Conservation (phyloP, 2,113 vertebrate genomes). For the Pleuronectes platessa region DNA sequence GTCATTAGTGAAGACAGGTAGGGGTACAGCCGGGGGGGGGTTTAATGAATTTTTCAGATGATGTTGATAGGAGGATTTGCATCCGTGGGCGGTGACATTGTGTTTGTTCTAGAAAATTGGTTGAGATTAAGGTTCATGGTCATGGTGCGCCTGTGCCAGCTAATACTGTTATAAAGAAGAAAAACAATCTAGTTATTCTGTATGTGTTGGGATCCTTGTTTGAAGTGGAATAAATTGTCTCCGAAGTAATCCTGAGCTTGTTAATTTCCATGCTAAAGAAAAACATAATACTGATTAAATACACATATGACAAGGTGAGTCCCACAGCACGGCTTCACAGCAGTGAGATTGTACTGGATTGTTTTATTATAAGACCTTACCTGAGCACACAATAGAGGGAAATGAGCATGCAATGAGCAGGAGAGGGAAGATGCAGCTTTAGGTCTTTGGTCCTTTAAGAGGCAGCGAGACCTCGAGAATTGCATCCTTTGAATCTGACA, state of each 20-base stretch:
- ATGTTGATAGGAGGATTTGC: constrained; percentile 66
- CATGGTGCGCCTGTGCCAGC: constrained; percentile 28
- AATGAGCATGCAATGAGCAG: neutral
- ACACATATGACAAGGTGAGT: constrained; percentile 10
- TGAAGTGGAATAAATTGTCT: constrained; percentile 51
- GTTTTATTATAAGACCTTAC: no score
- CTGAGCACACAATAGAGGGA: no score
- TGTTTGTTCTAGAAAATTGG: constrained; percentile 76
- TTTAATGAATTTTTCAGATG: constrained; percentile 72
- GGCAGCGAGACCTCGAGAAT: no score
- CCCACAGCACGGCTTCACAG: neutral
- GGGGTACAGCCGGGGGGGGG: constrained; percentile 25
- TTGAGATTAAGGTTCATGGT: constrained; percentile 62
- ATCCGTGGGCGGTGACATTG: constrained; percentile 54
- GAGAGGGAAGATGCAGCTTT: no score
- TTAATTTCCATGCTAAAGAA: constrained; percentile 51
- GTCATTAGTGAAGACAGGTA: constrained; percentile 64
- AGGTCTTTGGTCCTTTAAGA: no score
- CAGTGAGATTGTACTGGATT: neutral
- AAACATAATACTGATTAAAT: constrained; percentile 24
- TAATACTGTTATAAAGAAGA: constrained; percentile 53
- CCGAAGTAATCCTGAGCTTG: constrained; percentile 55
- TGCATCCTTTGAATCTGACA: no score
- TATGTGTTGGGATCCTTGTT: constrained; percentile 29
- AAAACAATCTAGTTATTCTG: constrained; percentile 20